Evolutionary conservation across 2,888 invertebrate species (phyloP), one percentile per base, ranked within the genome.

Genomic region (Rhagonycha fulva): DNA sequence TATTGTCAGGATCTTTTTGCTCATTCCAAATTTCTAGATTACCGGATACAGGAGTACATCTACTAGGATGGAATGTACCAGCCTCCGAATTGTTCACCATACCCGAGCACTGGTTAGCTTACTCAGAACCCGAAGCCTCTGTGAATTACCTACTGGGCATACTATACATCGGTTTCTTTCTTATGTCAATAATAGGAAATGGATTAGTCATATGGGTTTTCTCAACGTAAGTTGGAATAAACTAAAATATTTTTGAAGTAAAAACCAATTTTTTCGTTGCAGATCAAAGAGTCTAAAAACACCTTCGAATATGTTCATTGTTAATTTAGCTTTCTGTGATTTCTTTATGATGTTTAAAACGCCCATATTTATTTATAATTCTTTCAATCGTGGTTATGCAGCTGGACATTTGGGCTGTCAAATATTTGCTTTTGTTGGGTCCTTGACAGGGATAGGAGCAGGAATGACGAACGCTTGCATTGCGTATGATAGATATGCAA

Each of bases 291-390:
- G 91, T 78, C 88, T 95, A 70, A 90, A 94, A 81, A 94, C 94
- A 0, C 94, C 96, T 2, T 96, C 96, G 68, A 96, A 96, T 84
- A 92, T 96, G 84, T 92, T 96, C 77, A 95, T 96, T 11, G 91
- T 96, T 70, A 95, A 96, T 86, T 87, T 96, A 85, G 95, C 96
- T 0, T 88, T 96, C 75, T 92, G 94, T 82, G 96, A 96, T 87
- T 96, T 96, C 83, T 88, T 95, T 30, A 96, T 96, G 96, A 95
- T 96, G 95, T 87, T 92, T 32, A 96, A 96, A 88, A 91, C 95
- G 0, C 96, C 96, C 0, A 92, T 96, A 80, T 95, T 96, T 86
- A 94, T 96, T 81, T 95, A 95, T 87, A 96, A 96, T 85, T 95
- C 95, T 32, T 94, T 94, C 81, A 91, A 93, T 85, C 90, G 91